Evolutionary conservation across 2,888 invertebrate species (phyloP), one percentile per base, ranked within the genome.

Genomic region (Hypercompe scribonia): DNA sequence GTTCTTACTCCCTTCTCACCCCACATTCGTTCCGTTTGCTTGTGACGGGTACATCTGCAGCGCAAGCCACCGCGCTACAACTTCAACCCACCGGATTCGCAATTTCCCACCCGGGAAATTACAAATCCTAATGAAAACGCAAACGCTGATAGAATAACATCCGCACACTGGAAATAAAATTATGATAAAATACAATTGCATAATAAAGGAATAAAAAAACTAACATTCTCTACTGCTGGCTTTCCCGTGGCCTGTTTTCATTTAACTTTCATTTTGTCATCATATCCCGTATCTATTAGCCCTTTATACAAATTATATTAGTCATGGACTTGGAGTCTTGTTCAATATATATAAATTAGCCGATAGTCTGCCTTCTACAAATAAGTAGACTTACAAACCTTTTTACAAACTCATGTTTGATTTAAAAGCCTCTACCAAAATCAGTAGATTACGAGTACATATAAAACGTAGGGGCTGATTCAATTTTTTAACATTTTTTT

Each of bases 91-190:
- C 83, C 81, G 81, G 86, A 83, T 84, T 74, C 78, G 83, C 91
- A 91, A 93, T 93, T 92, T 93, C 93, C 93, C 89, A 89, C 82
- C 88, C 86, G 90, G 93, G 92, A 93, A 92, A 93, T 93, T 92
- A 91, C 87, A 81, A 86, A 85, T 84, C 87, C 86, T 91, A 91
- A 93, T 91, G 92, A 91, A 91, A 90, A 89, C 87, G 87, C 87
- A 86, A 88, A 87, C 82, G 86, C 83, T 84, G 86, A 87, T 87
- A 87, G 78, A 80, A 85, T 79, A 77, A 83, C 79, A 78, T 85
- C 84, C 79, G 77, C 78, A 83, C 83, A 85, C 85, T 85, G 82
- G 83, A 88, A 90, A 84, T 82, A 80, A 76, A 61, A 65, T 79
- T 84, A 77, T 78, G 70, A 66, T 63, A 72, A 76, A 78, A 75